Percentiles rank a stretch among this genome's conserved stretches.
Conservation (phyloP, 2,888 invertebrate species). For the Eupithecia tripunctaria region DNA sequence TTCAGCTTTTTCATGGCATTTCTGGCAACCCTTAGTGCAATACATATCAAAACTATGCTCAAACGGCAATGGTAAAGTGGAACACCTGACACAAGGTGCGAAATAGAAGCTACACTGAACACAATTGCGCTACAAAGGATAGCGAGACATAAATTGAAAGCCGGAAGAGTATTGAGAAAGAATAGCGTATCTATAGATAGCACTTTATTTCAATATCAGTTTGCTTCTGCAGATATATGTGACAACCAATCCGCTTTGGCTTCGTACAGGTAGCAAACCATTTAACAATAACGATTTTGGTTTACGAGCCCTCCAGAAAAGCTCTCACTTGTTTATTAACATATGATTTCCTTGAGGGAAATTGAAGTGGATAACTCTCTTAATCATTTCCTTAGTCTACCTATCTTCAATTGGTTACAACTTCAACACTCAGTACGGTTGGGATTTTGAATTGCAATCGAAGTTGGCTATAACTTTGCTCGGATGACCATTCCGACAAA, state of each 20-base stretch:
- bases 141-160: slow-evolving; percentile 59
- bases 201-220: slow-evolving; percentile 41
- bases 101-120: slow-evolving; percentile 55
- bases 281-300: neutral
- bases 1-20: neutral
- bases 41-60: slow-evolving; percentile 3
- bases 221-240: slow-evolving; percentile 21
- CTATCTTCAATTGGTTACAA: neutral
- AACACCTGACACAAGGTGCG: slow-evolving; percentile 44
- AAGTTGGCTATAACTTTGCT: slow-evolving; percentile 37
- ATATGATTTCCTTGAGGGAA: neutral
- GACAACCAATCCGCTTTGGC: neutral
- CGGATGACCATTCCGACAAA: slow-evolving; percentile 30
- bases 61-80: slow-evolving; percentile 17
- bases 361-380: neutral
- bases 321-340: neutral
- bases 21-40: slow-evolving; percentile 3
- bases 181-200: slow-evolving; percentile 43
- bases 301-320: neutral
- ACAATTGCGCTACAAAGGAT: slow-evolving; percentile 47
- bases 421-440: neutral
- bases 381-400: neutral
- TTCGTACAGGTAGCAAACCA: neutral
- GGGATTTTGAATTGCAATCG: slow-evolving; percentile 41
- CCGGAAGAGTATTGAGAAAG: slow-evolving; percentile 55